These are phyloP conservation scores for Cyanoliseus patagonus DNA, from an alignment of 2,113 vertebrate species.

Conservation along the genomic window DNA sequence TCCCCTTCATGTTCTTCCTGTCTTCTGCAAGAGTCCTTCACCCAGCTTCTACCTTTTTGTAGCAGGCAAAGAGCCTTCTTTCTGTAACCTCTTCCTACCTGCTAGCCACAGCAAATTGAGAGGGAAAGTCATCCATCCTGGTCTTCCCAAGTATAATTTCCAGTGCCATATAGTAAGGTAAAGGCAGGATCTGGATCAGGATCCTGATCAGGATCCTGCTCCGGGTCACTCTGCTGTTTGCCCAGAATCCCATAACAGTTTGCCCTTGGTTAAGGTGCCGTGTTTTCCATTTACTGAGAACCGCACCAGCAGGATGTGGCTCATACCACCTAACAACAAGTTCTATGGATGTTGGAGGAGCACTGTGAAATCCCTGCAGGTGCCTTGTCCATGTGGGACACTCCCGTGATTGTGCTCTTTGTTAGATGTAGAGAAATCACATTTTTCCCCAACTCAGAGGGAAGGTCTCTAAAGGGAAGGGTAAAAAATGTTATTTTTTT, in stretches of 20 bases:
- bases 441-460: background rate
- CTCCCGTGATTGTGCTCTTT: background rate
- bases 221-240: background rate
- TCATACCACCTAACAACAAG: background rate
- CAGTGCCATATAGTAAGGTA: background rate
- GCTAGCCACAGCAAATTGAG: background rate
- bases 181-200: background rate
- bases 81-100: background rate
- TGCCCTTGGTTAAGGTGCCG: background rate
- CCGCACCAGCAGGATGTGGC: background rate
- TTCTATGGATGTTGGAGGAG: background rate
- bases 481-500: background rate
- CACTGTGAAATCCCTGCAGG: background rate
- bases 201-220: background rate
- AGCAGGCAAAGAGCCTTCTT: background rate
- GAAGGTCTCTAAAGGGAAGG: background rate
- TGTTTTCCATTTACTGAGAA: background rate
- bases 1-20: background rate
- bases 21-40: background rate
- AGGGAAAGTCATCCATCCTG: background rate
- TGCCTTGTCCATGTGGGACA: background rate
- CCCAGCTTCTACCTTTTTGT: background rate
- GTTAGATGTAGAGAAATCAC: background rate
- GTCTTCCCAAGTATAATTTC: background rate
- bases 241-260: background rate